These are phyloP conservation scores for Venustoraphidia nigricollis DNA, from an alignment of 2,888 invertebrate genomes.

Conservation along the genomic window DNA sequence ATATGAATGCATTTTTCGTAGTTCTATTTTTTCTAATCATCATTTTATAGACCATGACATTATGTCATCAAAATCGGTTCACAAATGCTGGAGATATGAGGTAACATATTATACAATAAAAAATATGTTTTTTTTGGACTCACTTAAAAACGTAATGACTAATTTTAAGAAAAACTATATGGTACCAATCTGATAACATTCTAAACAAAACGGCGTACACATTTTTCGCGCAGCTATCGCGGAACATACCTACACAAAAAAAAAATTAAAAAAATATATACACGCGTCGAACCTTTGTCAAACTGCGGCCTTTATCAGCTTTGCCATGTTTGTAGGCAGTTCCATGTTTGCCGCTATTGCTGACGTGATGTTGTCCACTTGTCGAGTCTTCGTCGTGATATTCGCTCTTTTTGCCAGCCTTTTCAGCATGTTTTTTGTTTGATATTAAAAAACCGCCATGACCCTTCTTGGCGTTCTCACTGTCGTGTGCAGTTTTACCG, in stretches of 20 bases:
- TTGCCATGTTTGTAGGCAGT: slow-evolving; percentile 20
- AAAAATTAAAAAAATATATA: background rate
- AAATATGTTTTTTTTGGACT: no score
- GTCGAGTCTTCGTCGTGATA: slow-evolving; percentile 18
- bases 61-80: no score
- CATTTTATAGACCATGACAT: no score
- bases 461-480: slow-evolving; percentile 21
- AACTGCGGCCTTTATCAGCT: slow-evolving; percentile 19
- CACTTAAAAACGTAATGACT: no score
- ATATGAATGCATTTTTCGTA: background rate
- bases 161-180: no score
- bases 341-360: slow-evolving; percentile 19
- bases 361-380: slow-evolving; percentile 17
- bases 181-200: no score
- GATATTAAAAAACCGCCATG: slow-evolving; percentile 18
- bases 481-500: slow-evolving; percentile 19
- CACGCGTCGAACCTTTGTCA: slow-evolving; percentile 18
- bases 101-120: no score
- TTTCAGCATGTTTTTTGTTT: slow-evolving; percentile 19
- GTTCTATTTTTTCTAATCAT: background rate
- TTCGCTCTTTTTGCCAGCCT: slow-evolving; percentile 22
- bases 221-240: no score
- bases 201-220: no score
- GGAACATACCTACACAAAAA: no score
- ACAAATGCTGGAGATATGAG: no score